Evolutionary conservation across 2,113 vertebrate genomes (phyloP).

Genomic region (Osmerus eperlanus): DNA sequence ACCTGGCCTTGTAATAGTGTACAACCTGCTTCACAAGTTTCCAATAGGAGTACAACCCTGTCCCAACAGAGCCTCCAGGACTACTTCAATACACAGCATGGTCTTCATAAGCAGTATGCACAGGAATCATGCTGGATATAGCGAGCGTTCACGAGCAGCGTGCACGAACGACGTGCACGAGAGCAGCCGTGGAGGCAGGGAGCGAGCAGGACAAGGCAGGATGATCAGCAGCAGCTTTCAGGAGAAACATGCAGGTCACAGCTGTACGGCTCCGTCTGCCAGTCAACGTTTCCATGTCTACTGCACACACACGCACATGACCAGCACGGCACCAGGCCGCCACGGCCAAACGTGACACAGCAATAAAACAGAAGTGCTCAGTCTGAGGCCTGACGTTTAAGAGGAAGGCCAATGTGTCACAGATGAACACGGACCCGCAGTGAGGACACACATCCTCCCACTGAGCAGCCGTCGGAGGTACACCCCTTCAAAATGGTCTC

Average conservation of each 20-base stretch:
- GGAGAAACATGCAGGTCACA: slow-evolving; percentile 38
- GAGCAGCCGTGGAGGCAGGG: slow-evolving; percentile 3
- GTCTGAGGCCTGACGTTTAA: neutral
- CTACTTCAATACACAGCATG: neutral
- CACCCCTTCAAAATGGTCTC: no score
- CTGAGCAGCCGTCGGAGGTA: no score
- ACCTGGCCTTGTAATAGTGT: no score
- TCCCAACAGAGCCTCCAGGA: neutral
- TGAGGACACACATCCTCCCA: no score
- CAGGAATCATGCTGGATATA: no score
- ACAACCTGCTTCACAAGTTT: no score
- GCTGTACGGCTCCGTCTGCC: slow-evolving; percentile 35
- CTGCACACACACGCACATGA: slow-evolving; percentile 33
- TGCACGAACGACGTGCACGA: no score
- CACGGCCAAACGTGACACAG: neutral
- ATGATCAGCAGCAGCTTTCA: slow-evolving; percentile 20
- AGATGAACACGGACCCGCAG: no score
- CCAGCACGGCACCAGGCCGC: neutral
- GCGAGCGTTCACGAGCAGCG: no score
- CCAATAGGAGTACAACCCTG: no score
- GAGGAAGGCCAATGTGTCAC: no score
- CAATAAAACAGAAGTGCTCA: neutral
- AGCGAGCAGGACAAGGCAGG: slow-evolving; percentile 6
- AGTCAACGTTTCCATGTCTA: slow-evolving; percentile 41
- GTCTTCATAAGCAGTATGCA: neutral